Conservation (phyloP, 2,797 vertebrate species). For the Megaceryle alcyon region DNA sequence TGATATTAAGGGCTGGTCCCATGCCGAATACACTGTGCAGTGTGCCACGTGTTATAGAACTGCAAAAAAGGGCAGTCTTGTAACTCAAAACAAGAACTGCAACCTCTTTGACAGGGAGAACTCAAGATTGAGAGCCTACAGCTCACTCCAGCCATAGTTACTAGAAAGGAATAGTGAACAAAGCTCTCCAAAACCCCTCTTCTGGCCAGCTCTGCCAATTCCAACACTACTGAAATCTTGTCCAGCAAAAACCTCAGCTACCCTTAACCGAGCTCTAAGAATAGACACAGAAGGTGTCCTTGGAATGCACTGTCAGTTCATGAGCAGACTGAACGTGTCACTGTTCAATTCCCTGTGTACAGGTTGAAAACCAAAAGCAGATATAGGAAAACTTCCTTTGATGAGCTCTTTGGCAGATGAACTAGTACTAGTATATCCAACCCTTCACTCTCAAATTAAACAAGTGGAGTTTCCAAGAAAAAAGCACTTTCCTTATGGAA, state of each 20-base stretch:
- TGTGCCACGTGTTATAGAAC: fast-evolving
- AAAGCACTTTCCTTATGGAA: neutral
- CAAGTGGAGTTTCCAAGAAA: neutral
- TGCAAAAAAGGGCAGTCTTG: neutral
- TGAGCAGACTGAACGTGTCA: neutral
- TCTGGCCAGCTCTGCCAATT: neutral
- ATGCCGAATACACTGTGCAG: neutral
- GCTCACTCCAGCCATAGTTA: neutral
- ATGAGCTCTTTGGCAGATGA: neutral
- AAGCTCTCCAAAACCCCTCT: neutral
- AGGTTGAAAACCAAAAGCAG: neutral
- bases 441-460: neutral
- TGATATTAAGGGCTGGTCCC: neutral
- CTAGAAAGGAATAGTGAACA: neutral
- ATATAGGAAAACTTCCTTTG: neutral
- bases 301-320: neutral
- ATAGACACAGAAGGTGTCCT: neutral
- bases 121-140: neutral
- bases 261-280: neutral
- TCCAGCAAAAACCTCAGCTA: neutral
- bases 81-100: neutral
- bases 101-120: neutral
- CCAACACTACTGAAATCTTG: neutral
- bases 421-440: neutral
- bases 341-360: neutral